Conservation (phyloP, 2,888 invertebrate species). For the Carterocephalus palaemon region DNA sequence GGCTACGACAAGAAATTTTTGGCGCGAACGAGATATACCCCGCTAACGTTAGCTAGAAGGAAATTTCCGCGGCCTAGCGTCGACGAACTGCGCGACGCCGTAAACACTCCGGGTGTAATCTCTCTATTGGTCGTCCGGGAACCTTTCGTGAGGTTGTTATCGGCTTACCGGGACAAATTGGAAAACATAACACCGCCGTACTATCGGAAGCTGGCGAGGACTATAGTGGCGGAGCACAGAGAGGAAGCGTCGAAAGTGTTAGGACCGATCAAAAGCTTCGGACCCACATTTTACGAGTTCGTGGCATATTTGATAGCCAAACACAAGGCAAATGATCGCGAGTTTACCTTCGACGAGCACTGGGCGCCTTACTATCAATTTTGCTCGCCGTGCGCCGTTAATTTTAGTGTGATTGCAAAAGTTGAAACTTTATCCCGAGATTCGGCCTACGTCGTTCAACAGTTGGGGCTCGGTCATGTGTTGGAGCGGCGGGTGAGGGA, state of each 20-base stretch:
- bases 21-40: constrained; percentile 79
- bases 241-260: constrained; percentile 51
- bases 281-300: constrained; percentile 85
- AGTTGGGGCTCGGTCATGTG: constrained; percentile 77
- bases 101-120: constrained; percentile 78
- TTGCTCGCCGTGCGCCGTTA: constrained; percentile 82
- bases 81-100: constrained; percentile 80
- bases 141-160: constrained; percentile 84
- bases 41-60: constrained; percentile 82
- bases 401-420: constrained; percentile 82
- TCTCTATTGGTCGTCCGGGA: constrained; percentile 85
- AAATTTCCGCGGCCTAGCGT: constrained; percentile 83
- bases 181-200: constrained; percentile 84
- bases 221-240: constrained; percentile 81
- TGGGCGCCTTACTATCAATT: constrained; percentile 82
- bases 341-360: constrained; percentile 79
- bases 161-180: constrained; percentile 86
- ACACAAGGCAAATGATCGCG: constrained; percentile 62
- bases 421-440: constrained; percentile 81
- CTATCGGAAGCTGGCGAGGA: constrained; percentile 82
- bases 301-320: constrained; percentile 82
- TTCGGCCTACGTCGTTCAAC: constrained; percentile 79
- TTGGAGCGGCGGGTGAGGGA: constrained; percentile 68
- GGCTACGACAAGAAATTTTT: constrained; percentile 81
- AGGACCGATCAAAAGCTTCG: constrained; percentile 61